phyloP scores from a whole-genome alignment of 1,140 invertebrate species.

The Ostrea edulis region DNA sequence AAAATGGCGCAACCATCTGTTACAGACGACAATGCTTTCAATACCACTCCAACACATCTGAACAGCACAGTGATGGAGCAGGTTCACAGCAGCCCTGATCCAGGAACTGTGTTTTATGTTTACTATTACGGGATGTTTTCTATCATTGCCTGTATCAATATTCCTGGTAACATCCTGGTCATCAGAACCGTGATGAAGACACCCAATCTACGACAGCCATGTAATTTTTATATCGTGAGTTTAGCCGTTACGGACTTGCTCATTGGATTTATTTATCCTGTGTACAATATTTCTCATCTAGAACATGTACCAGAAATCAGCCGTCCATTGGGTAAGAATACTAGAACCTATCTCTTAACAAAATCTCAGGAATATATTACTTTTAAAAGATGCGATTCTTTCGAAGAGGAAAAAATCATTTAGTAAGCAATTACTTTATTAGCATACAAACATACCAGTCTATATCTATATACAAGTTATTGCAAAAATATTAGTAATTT shows the following conservation, averaged over 20 bases:
- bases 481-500: too few species aligned
- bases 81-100: not conserved
- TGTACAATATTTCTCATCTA: constrained; percentile 62
- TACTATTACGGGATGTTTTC: constrained; percentile 63
- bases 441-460: too few species aligned
- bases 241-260: constrained; percentile 61
- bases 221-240: constrained; percentile 60
- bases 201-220: constrained; percentile 46
- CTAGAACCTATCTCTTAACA: not conserved
- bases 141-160: constrained; percentile 52
- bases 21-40: not conserved
- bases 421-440: too few species aligned
- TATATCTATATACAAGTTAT: too few species aligned
- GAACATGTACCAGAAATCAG: constrained; percentile 53
- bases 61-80: not conserved
- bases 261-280: constrained; percentile 57
- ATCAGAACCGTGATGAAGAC: constrained; percentile 54
- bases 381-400: too few species aligned
- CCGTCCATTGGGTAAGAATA: constrained; percentile 52
- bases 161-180: constrained; percentile 60
- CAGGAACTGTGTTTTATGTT: constrained; percentile 50
- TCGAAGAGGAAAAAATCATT: too few species aligned
- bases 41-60: not conserved
- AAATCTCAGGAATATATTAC: too few species aligned
- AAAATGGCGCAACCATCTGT: not conserved